These are phyloP conservation scores for Mizuhopecten yessoensis DNA, from an alignment of 1,140 invertebrate species.

Conservation along the genomic window DNA sequence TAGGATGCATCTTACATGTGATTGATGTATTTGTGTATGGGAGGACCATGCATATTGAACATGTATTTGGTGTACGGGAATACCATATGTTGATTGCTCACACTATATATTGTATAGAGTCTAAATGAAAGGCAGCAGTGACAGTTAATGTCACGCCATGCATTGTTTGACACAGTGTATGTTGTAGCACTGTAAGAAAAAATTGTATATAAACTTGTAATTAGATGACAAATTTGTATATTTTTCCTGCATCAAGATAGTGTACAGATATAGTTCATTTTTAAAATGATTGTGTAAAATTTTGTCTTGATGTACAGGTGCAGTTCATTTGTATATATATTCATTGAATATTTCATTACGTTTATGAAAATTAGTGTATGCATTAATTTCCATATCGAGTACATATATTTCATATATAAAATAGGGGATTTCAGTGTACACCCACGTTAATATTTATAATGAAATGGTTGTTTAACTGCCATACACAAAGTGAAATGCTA, in stretches of 20 bases:
- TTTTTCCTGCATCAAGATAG: background rate
- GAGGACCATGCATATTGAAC: too few relatives aligned
- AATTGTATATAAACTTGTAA: slow-evolving; percentile 34
- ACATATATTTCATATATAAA: background rate
- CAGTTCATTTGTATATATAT: too few relatives aligned
- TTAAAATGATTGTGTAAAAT: background rate
- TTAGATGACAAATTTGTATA: slow-evolving; percentile 1
- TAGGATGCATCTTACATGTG: background rate
- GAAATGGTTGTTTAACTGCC: too few relatives aligned
- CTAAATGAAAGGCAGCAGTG: background rate
- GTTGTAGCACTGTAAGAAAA: background rate
- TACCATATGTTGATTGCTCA: background rate
- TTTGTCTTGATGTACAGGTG: too few relatives aligned
- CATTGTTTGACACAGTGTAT: background rate
- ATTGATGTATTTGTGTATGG: background rate
- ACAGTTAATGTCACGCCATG: background rate
- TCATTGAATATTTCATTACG: too few relatives aligned
- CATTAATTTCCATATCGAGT: background rate
- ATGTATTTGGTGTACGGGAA: background rate
- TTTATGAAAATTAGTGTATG: too few relatives aligned
- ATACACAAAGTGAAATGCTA: too few relatives aligned
- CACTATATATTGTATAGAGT: background rate
- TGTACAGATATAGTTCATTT: background rate
- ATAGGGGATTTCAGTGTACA: too few relatives aligned
- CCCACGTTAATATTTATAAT: background rate